Evolutionary conservation across 2,888 invertebrate species (phyloP).

Genomic region (Drosophila koepferae): DNA sequence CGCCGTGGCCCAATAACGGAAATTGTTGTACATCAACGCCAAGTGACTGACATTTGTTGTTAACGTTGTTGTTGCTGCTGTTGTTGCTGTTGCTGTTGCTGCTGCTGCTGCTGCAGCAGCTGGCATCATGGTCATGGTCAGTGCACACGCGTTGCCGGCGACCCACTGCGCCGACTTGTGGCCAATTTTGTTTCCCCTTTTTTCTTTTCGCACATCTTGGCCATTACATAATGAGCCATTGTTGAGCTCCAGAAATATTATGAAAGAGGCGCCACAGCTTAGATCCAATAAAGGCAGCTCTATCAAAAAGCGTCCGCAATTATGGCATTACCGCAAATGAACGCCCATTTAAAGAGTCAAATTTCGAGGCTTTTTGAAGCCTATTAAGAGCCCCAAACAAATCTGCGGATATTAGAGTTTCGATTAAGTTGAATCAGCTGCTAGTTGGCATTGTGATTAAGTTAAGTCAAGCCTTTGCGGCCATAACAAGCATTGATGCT

Average conservation of each 20-base stretch:
- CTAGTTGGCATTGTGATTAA: not conserved
- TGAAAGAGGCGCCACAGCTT: conserved; percentile 57
- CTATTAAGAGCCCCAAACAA: not conserved
- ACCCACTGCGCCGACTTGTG: conserved; percentile 60
- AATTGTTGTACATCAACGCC: conserved; percentile 74
- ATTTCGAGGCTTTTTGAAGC: not conserved
- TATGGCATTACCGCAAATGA: conserved; percentile 44
- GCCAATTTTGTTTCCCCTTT: conserved; percentile 38
- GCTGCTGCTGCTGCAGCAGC: conserved; percentile 21
- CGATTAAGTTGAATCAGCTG: not conserved
- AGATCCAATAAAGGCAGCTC: conserved; percentile 30
- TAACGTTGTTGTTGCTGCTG: conserved; percentile 18
- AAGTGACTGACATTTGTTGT: conserved; percentile 33
- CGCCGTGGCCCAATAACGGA: conserved; percentile 74
- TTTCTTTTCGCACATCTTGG: conserved; percentile 70
- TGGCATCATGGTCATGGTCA: conserved; percentile 81
- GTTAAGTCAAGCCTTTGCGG: not conserved
- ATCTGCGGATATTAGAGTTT: conserved; percentile 3
- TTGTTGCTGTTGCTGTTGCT: conserved; percentile 11
- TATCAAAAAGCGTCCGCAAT: conserved; percentile 60
- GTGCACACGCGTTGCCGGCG: conserved; percentile 66
- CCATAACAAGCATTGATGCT: not conserved
- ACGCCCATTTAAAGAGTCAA: conserved; percentile 21
- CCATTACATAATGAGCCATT: conserved; percentile 69
- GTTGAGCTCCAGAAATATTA: conserved; percentile 64